Evolutionary conservation across 2,797 vertebrate genomes (phyloP), one percentile per base, ranked within the genome.

Genomic region (Orestias chungarensis): DNA sequence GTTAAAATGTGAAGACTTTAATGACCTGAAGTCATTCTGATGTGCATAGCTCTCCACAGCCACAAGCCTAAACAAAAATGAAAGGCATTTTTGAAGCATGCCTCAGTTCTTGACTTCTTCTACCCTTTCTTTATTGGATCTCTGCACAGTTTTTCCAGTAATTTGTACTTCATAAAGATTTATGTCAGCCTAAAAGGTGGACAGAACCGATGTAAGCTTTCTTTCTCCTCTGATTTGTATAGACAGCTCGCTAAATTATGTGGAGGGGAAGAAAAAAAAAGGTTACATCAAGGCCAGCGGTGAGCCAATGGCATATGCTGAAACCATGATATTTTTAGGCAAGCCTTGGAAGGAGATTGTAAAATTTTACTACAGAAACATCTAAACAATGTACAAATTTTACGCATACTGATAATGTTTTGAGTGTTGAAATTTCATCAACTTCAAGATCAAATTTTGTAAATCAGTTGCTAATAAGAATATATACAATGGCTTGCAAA

Each of bases 81-180:
- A 71, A 71, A 82, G 73, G 72, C 44, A 71, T 66, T 79, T 55
- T 71, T 68, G n/a, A 80, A 79, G 76, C 74, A 70, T 72, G 64
- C 72, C 78, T 80, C 61, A 62, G 61, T 84, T 82, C 61, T 62
- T 69, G 18, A 66, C 67, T 49, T 57, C 74, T 38, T 42, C 50
- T 49, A 42, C 68, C 61, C 12, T 47, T 47, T 3, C 6, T 40
- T 25, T 44, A 52, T 40, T 42, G n/a, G 38, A 62, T 20, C 69
- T 79, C 49, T 33, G 81, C 75, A 65, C 82, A 84, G 27, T 65
- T 65, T 72, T 68, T 64, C 15, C 64, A 74, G 33, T 78, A 50
- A 71, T 75, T 89, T 62, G 82, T 68, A 76, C 67, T 74, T 80
- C 67, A 68, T 82, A 50, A 74, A 86, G 85, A 89, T 86, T 83